Base-by-base conservation (phyloP, 2,113 vertebrate species). In the Oreamnos americanus region DNA sequence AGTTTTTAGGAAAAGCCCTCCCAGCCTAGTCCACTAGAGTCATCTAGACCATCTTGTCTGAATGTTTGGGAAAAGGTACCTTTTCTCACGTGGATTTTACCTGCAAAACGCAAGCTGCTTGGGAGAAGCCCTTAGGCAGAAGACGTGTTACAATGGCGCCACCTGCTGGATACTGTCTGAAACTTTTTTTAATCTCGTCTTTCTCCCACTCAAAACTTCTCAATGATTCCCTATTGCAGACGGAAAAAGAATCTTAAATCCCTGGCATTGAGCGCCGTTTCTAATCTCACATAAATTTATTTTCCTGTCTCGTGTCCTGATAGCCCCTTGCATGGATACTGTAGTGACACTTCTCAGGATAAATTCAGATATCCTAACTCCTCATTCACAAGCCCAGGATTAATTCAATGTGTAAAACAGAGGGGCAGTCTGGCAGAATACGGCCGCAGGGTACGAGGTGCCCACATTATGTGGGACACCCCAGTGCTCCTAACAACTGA, bases 161-260 rank as follows among this genome's bases (percentile, higher is more conserved):
- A 98, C 91, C 97, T 98, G 17, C 97, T 96, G 98, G 97, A 58
- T 19, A 13, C 17, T 88, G 28, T 84, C 15, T 25, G 36, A 95
- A 78, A 67, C 47, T 60, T n/a, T 25, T 14, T 78, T 84, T 30
- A 33, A 82, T 85, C 23, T 21, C 6, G 11, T 58, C 39, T 53
- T 39, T 67, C 26, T 93, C 43, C 33, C 21, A 3, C n/a, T 78
- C 81, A 45, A 13, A 92, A 67, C 10, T 93, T 43, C 10, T 91
- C 43, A 28, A 16, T n/a, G 78, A 67, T 33, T 93, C 53, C 76
- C 67, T 45, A 30, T 12, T 58, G 83, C 30, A 26, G 45, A 95
- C 2, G 0, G 3, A 55, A 78, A 45, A 36, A 6, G 9, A 58
- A 5, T 45, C 62, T 58, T 30, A 79, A 39, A 51, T 76, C 15